Evolutionary conservation across 2,888 invertebrate genomes (phyloP).

Genomic region (Diplolepis rosae): DNA sequence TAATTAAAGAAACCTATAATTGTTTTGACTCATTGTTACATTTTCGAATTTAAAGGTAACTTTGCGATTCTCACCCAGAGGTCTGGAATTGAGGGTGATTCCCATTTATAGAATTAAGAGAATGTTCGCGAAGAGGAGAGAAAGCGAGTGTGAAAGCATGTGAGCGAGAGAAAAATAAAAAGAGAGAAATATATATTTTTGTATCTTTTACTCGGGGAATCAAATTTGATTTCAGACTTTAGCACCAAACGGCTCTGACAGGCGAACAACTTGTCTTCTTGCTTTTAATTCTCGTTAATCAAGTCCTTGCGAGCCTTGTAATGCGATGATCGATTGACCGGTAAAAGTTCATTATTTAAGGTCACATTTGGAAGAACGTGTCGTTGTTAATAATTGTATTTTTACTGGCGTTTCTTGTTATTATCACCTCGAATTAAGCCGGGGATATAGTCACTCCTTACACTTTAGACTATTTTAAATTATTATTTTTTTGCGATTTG

Average conservation of each 20-base stretch:
- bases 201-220: constrained; percentile 54
- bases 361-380: constrained; percentile 60
- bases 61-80: constrained; percentile 40
- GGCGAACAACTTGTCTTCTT: constrained; percentile 32
- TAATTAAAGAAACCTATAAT: constrained; percentile 1
- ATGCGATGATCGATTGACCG: constrained; percentile 42
- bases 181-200: constrained; percentile 57
- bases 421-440: constrained; percentile 61
- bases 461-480: constrained; percentile 51
- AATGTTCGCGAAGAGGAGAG: constrained; percentile 45
- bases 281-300: constrained; percentile 38
- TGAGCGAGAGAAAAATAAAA: constrained; percentile 37
- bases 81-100: constrained; percentile 41
- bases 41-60: constrained; percentile 40
- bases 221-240: constrained; percentile 38
- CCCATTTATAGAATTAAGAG: constrained; percentile 45
- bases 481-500: constrained; percentile 50
- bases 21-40: constrained; percentile 38
- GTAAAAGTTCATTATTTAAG: constrained; percentile 62
- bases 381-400: constrained; percentile 48
- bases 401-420: constrained; percentile 47
- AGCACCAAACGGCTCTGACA: constrained; percentile 38
- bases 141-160: constrained; percentile 32
- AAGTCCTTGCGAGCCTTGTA: constrained; percentile 34
- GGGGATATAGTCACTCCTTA: constrained; percentile 52